Conservation (phyloP, 1,140 invertebrate genomes). For the Drosophila azteca region DNA sequence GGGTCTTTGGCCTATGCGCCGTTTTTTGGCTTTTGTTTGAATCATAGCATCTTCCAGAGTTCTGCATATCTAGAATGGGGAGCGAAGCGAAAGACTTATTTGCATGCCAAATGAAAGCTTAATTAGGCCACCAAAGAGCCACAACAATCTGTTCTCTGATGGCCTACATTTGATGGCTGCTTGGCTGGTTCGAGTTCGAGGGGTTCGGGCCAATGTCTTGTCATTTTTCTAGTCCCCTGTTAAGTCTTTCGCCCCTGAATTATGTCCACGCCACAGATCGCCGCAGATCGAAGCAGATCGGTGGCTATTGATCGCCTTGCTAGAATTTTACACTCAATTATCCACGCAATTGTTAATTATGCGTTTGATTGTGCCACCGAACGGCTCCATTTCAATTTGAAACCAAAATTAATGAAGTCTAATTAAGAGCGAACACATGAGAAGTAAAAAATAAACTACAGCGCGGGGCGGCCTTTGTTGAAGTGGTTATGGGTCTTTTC, state of each 20-base stretch:
- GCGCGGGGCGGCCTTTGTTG: conserved; percentile 36
- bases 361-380: conserved; percentile 48
- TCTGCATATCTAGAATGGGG: conserved; percentile 30
- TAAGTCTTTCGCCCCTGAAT: conserved; percentile 63
- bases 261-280: conserved; percentile 27
- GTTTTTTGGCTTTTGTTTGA: conserved; percentile 19
- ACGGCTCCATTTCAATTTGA: conserved; percentile 61
- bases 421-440: conserved; percentile 54
- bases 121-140: conserved; percentile 36
- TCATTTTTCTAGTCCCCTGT: conserved; percentile 1
- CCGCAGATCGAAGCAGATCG: conserved; percentile 1
- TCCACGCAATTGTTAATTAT: conserved; percentile 66
- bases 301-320: conserved; percentile 24
- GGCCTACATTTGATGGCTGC: conserved; percentile 40
- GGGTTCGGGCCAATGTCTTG: too few relatives aligned
- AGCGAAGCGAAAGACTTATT: conserved; percentile 26
- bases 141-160: conserved; percentile 1
- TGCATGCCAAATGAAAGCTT: conserved; percentile 56
- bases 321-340: conserved; percentile 74
- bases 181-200: too few relatives aligned
- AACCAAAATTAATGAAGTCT: conserved; percentile 73
- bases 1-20: conserved; percentile 50
- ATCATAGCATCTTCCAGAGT: conserved; percentile 26
- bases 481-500: conserved; percentile 46
- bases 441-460: conserved; percentile 14